Evolutionary conservation across 2,113 vertebrate species (phyloP), one percentile per base, ranked within the genome.

Genomic region (Eublepharis macularius): DNA sequence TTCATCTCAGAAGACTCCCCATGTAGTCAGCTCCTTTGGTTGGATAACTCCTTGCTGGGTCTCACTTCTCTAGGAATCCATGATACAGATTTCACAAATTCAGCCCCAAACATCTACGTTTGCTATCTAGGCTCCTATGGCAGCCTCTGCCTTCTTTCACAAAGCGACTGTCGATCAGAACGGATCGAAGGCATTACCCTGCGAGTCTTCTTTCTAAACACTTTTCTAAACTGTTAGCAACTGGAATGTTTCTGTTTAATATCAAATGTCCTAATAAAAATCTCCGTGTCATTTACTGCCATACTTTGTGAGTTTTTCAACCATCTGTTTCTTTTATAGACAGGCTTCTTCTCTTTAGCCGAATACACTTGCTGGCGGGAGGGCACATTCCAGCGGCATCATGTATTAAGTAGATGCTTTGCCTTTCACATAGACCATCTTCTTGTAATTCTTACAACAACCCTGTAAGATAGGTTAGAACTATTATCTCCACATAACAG

Each of bases 211-310:
- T 81, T 81, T 81, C 65, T 65, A 49, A 73, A 73, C 41, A 34
- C 21, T 69, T 81, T 39, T 32, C 80, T 69, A 51, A 49, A 68
- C 26, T 51, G 45, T 41, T 68, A 13, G 47, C 45, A 51, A 41
- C 70, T 70, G 34, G 24, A 51, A 51, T 26, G 47, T 70, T 81
- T 81, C 66, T 70, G 66, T 81, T 81, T 10, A 81, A 36, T 8
- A 81, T 26, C 36, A 81, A 69, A 81, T 36, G 65, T 43, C 66
- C 65, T 81, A 81, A 70, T 81, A 51, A 81, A 51, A 81, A 70
- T 26, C 65, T 51, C n/a, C 13, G 21, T 39, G 17, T 81, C 4
- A 13, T 34, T 68, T 68, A 68, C 39, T 47, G 29, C 21, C 47
- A 1, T 29, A 81, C 70, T 29, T 36, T n/a, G 6, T 29, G 47